These are phyloP conservation scores for Ectropis crepuscularia DNA, from an alignment of 2,888 invertebrate species.

Conservation along the genomic window DNA sequence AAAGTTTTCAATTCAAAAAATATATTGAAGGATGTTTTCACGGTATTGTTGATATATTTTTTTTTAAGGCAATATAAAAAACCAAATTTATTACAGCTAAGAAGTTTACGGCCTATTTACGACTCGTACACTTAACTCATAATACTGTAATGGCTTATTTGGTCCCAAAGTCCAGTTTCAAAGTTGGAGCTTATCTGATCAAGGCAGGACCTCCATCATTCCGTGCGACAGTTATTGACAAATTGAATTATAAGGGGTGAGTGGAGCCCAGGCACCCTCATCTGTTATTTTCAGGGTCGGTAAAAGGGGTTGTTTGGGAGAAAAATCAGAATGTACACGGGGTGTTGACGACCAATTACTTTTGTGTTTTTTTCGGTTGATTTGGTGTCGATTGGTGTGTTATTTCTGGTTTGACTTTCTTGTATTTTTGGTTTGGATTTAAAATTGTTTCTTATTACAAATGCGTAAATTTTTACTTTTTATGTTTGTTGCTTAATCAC, in stretches of 20 bases:
- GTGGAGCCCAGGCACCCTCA: constrained; percentile 32
- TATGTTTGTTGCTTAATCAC: too few relatives aligned
- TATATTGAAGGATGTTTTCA: not conserved
- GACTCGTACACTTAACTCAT: too few relatives aligned
- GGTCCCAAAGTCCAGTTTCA: constrained; percentile 9
- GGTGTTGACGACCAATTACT: constrained; percentile 9
- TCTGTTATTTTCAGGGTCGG: constrained; percentile 37
- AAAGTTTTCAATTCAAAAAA: too few relatives aligned
- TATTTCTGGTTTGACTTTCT: not conserved
- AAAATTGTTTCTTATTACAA: not conserved
- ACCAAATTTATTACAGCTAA: too few relatives aligned
- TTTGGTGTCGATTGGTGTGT: not conserved
- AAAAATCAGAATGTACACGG: constrained; percentile 18
- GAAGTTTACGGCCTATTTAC: too few relatives aligned
- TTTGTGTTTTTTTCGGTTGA: constrained; percentile 3
- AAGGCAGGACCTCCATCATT: constrained; percentile 38
- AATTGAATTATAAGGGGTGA: constrained; percentile 42
- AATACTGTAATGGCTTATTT: constrained; percentile 3
- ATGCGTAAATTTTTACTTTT: too few relatives aligned
- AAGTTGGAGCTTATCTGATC: constrained; percentile 26
- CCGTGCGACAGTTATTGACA: constrained; percentile 43
- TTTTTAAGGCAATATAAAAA: too few relatives aligned
- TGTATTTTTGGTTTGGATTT: not conserved
- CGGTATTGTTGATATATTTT: too few relatives aligned
- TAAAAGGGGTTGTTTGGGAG: constrained; percentile 33